These are phyloP conservation scores for Galerucella calmariensis DNA, from an alignment of 2,888 invertebrate genomes.

Conservation along the genomic window DNA sequence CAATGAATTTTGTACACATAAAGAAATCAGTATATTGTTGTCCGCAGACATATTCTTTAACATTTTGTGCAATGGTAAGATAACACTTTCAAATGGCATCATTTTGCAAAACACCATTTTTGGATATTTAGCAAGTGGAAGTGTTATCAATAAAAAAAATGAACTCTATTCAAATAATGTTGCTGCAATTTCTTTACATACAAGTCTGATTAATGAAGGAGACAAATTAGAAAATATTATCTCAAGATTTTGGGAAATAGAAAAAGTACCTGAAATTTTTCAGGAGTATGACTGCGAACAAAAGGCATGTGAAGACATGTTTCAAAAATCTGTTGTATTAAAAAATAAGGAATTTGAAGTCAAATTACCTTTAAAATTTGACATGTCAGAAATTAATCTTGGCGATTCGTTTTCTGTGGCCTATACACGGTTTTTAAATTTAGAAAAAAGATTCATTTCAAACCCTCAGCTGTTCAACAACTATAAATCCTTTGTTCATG, in stretches of 20 bases:
- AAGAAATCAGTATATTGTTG: background rate
- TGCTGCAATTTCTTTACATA: background rate
- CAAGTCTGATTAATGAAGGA: no score
- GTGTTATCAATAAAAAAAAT: background rate
- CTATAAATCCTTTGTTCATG: background rate
- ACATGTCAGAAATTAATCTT: background rate
- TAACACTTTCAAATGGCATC: background rate
- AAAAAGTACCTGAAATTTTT: slow-evolving; percentile 1
- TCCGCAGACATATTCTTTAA: background rate
- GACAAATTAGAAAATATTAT: background rate
- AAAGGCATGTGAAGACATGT: background rate
- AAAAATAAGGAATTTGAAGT: background rate
- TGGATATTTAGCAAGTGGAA: background rate
- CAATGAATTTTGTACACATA: background rate
- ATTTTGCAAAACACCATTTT: background rate
- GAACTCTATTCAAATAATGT: background rate
- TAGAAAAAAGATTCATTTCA: background rate
- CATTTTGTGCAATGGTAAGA: background rate
- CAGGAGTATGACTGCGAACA: background rate
- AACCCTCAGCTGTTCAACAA: background rate
- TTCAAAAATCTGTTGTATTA: background rate
- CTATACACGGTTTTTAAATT: background rate
- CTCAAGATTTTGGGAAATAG: background rate
- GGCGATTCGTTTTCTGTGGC: background rate
- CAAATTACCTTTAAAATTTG: background rate